phyloP scores from a whole-genome alignment of 2,113 vertebrate genomes.

The Columba livia region DNA sequence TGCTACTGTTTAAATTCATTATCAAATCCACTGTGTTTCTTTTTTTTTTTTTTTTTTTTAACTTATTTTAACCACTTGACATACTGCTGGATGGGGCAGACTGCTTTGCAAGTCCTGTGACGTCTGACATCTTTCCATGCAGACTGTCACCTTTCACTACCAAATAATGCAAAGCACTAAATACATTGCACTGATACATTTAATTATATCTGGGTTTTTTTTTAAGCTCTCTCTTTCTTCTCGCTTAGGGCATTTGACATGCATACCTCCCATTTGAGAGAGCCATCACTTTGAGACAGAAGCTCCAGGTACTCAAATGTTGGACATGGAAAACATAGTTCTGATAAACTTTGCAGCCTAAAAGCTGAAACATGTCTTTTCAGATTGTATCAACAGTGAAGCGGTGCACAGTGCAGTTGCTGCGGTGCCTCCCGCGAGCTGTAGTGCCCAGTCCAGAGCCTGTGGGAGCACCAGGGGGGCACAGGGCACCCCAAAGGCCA shows the following conservation, averaged over 20 bases:
- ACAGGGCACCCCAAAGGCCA: not conserved
- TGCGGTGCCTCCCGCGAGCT: not conserved
- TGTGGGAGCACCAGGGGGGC: accelerated
- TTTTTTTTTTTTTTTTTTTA: not conserved
- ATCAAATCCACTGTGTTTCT: not conserved
- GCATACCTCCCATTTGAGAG: not conserved
- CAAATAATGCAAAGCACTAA: not conserved
- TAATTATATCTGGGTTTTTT: not conserved
- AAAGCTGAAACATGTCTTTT: not conserved
- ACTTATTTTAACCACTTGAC: not conserved
- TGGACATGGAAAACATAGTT: accelerated
- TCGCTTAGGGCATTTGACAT: accelerated
- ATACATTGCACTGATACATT: not conserved
- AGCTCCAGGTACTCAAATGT: not conserved
- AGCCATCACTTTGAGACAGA: not conserved
- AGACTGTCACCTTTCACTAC: not conserved
- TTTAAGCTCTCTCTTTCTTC: not conserved
- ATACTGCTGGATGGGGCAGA: not conserved
- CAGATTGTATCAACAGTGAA: not conserved
- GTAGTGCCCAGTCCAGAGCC: not conserved
- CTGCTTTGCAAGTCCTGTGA: not conserved
- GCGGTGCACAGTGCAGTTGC: accelerated
- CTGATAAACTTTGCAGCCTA: not conserved
- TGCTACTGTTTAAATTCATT: not conserved
- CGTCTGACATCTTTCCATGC: not conserved